Conservation (phyloP, 2,888 invertebrate species). For the Resseliella maxima region DNA sequence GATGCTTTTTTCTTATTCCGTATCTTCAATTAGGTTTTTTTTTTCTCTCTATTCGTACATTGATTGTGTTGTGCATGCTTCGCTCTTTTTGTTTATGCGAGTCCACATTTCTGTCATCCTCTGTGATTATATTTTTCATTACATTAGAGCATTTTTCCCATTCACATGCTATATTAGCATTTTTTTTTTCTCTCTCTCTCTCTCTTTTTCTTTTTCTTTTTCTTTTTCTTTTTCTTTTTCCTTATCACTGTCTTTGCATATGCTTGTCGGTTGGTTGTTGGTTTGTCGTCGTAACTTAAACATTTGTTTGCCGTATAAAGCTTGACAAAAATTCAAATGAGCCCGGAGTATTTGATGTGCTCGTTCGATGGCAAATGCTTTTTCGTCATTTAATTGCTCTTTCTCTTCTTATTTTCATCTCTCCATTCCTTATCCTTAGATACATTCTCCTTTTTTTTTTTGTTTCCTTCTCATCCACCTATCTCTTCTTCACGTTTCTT, state of each 20-base stretch:
- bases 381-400: slow-evolving; percentile 39
- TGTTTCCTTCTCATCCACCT: background rate
- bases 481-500: too few species aligned
- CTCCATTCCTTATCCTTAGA: too few species aligned
- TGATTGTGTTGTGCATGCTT: slow-evolving; percentile 36
- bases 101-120: slow-evolving; percentile 48
- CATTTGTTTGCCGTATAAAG: too few species aligned
- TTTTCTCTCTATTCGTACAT: background rate
- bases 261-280: background rate
- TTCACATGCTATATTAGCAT: slow-evolving; percentile 18
- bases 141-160: slow-evolving; percentile 48
- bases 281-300: too few species aligned
- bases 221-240: background rate
- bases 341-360: background rate
- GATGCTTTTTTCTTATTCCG: background rate
- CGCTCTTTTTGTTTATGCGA: slow-evolving; percentile 38
- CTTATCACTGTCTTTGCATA: background rate
- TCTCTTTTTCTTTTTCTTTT: background rate
- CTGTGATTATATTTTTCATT: slow-evolving; percentile 53
- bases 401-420: background rate
- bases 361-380: background rate
- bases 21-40: slow-evolving; percentile 30
- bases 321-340: slow-evolving; percentile 9
- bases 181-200: background rate
- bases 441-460: background rate